phyloP scores from a whole-genome alignment of 2,797 vertebrate genomes.

The Myotis findleyi region DNA sequence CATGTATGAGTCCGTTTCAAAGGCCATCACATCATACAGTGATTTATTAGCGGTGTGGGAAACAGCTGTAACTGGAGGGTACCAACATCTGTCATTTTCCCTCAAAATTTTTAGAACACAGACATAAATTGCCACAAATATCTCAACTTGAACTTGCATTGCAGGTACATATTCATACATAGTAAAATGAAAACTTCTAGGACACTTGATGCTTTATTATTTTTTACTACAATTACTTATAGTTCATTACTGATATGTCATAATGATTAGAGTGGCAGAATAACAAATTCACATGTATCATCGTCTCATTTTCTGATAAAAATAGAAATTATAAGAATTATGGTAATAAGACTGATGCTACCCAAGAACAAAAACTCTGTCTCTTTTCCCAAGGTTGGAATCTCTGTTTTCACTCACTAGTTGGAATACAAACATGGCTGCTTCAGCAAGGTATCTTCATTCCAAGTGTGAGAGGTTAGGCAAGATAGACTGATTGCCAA shows the following conservation, averaged over 20 bases:
- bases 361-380: neutral
- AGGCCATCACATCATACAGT: neutral
- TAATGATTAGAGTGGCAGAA: neutral
- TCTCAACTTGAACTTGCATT: neutral
- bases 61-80: neutral
- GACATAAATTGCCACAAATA: constrained; percentile 8
- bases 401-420: neutral
- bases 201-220: constrained; percentile 30
- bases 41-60: constrained; percentile 47
- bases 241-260: constrained; percentile 16
- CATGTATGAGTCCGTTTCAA: neutral
- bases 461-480: neutral
- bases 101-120: neutral
- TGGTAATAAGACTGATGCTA: neutral
- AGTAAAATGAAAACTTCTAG: constrained; percentile 33
- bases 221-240: constrained; percentile 53
- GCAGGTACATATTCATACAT: neutral
- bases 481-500: neutral
- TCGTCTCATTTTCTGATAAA: constrained; percentile 48
- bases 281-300: constrained; percentile 28
- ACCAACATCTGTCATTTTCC: constrained; percentile 41
- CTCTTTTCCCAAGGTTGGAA: neutral
- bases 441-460: neutral
- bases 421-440: neutral
- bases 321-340: constrained; percentile 23